These are phyloP conservation scores for Muscicapa comitata DNA, from an alignment of 2,797 vertebrate species.

Conservation along the genomic window DNA sequence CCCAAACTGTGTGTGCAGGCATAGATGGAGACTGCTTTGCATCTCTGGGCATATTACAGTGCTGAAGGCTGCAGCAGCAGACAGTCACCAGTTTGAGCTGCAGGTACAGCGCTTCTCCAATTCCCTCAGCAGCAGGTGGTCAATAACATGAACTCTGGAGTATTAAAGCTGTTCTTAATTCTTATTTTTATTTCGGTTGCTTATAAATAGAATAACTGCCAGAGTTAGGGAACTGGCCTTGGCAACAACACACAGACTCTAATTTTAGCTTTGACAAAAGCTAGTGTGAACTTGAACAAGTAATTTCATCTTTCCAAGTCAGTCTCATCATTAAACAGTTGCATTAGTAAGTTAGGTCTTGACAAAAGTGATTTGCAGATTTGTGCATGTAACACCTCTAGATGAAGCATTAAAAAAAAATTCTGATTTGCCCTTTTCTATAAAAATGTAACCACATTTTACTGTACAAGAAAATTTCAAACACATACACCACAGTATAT, in stretches of 20 bases:
- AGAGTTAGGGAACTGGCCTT: not conserved
- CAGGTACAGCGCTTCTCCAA: not conserved
- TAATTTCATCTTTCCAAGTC: not conserved
- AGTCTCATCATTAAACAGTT: not conserved
- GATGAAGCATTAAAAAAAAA: not conserved
- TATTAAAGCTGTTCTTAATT: not conserved
- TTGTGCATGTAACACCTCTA: not conserved
- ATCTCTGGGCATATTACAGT: not conserved
- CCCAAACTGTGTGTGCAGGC: not conserved
- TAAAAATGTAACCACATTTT: not conserved
- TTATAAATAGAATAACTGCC: not conserved
- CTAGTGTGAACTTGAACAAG: not conserved
- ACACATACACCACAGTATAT: not conserved
- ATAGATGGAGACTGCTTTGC: not conserved
- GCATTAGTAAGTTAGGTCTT: not conserved
- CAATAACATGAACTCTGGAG: not conserved
- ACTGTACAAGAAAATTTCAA: not conserved
- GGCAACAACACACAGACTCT: not conserved
- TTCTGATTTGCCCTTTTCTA: not conserved
- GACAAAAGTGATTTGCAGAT: not conserved
- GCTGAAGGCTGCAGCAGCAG: not conserved
- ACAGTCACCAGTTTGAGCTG: not conserved
- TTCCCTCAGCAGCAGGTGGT: not conserved
- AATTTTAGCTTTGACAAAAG: not conserved
- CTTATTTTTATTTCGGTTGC: not conserved